Conservation (phyloP, 2,113 vertebrate species). For the Hiodon tergisus region DNA sequence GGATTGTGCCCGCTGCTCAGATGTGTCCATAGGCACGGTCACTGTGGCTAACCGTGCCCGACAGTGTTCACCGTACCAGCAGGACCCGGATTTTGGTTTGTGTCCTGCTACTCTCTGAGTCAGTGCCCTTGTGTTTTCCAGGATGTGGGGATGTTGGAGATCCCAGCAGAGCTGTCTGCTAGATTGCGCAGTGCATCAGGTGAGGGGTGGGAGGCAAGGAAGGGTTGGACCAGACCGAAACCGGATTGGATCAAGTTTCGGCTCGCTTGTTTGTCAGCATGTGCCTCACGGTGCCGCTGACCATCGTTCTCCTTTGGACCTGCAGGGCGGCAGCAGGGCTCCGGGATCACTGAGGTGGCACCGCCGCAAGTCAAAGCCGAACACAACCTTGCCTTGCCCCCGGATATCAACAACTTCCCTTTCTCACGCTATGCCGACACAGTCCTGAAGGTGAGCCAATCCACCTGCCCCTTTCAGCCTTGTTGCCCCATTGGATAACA, state of each 20-base stretch:
- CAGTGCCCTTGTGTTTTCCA: conserved; percentile 41
- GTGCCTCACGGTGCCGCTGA: too few relatives aligned
- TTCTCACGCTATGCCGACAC: conserved; percentile 75
- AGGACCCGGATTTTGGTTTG: not conserved
- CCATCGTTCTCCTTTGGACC: not conserved
- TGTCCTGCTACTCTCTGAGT: not conserved
- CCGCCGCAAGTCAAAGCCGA: conserved; percentile 73
- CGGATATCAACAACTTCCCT: conserved; percentile 66
- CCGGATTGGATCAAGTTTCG: not conserved
- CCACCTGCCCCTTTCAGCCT: not conserved
- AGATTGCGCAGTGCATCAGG: conserved; percentile 67
- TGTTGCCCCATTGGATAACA: not conserved
- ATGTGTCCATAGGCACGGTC: not conserved
- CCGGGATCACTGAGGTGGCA: conserved; percentile 61
- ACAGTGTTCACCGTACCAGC: not conserved
- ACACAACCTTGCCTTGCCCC: conserved; percentile 61
- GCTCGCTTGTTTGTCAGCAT: conserved; percentile 16
- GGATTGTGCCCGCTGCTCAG: not conserved
- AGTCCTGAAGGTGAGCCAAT: conserved; percentile 64
- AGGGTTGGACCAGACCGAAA: not conserved
- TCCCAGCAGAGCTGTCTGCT: conserved; percentile 81
- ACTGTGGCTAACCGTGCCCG: not conserved
- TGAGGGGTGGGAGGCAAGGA: conserved; percentile 42
- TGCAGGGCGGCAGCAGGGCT: conserved; percentile 47
- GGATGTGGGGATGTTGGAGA: conserved; percentile 83